Conservation (phyloP, 1,140 invertebrate species). For the Pollicipes pollicipes region DNA sequence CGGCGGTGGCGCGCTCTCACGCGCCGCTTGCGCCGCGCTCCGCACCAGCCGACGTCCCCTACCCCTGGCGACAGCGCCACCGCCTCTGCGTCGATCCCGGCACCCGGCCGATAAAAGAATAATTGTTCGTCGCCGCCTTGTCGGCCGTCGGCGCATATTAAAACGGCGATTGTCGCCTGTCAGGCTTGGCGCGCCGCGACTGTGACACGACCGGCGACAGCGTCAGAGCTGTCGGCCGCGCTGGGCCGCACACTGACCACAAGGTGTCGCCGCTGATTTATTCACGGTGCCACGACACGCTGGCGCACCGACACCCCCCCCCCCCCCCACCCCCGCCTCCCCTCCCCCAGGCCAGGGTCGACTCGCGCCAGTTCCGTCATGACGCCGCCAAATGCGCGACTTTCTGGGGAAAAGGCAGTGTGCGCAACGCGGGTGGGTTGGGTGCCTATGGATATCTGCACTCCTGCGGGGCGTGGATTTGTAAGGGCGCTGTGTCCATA, state of each 20-base stretch:
- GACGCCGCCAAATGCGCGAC: no score
- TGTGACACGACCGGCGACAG: no score
- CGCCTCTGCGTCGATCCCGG: no score
- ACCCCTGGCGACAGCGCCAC: no score
- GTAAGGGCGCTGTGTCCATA: background rate
- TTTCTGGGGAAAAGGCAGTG: no score
- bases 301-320: background rate
- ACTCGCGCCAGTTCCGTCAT: no score
- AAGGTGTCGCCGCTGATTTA: background rate
- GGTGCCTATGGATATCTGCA: background rate
- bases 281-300: background rate
- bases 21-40: no score
- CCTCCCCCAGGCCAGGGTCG: no score
- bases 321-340: no score
- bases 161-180: background rate
- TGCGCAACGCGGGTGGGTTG: no score
- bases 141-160: background rate
- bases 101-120: background rate
- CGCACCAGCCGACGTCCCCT: no score
- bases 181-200: no score
- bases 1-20: background rate
- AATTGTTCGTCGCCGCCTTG: background rate
- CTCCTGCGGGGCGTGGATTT: background rate
- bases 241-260: background rate
- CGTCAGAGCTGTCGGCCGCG: background rate